Percentiles rank a stretch among this genome's conserved stretches.
Conservation (phyloP, 1,140 invertebrate species). For the Mycetomoellerius zeteki region DNA sequence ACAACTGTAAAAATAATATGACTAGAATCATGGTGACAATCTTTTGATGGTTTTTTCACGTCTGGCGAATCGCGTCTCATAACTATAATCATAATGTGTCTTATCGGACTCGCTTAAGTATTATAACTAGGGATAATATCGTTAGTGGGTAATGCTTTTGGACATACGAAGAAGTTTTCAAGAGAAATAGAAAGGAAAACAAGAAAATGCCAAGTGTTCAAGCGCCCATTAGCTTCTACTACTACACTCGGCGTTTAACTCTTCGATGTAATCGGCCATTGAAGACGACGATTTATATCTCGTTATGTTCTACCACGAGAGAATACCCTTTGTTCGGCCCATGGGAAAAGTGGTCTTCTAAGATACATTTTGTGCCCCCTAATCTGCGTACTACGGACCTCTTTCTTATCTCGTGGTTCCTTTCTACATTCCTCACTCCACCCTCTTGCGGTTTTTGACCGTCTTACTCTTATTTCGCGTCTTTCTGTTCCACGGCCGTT, state of each 20-base stretch:
- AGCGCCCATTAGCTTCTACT: slow-evolving; percentile 3
- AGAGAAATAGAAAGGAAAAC: slow-evolving; percentile 12
- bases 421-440: slow-evolving; percentile 26
- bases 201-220: slow-evolving; percentile 29
- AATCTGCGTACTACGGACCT: slow-evolving; percentile 73
- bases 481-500: slow-evolving; percentile 23
- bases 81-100: slow-evolving; percentile 43
- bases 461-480: slow-evolving; percentile 22
- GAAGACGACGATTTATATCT: slow-evolving; percentile 69
- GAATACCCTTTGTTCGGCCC: slow-evolving; percentile 50
- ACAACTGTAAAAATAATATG: not conserved
- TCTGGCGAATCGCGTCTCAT: not conserved
- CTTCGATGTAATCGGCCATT: slow-evolving; percentile 64
- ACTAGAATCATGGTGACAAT: not conserved
- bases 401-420: slow-evolving; percentile 62
- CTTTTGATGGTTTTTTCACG: not conserved
- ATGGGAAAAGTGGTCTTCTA: slow-evolving; percentile 74
- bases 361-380: slow-evolving; percentile 72
- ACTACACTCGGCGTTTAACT: slow-evolving; percentile 57
- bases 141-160: slow-evolving; percentile 25
- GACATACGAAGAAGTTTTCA: slow-evolving; percentile 29
- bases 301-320: slow-evolving; percentile 48
- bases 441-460: not conserved
- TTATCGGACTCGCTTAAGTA: slow-evolving; percentile 41
- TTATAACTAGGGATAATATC: slow-evolving; percentile 40